Percentiles rank a stretch among this genome's conserved stretches.
Evolutionary conservation across 2,113 vertebrate genomes (phyloP).

Genomic region (Arizona elegans): DNA sequence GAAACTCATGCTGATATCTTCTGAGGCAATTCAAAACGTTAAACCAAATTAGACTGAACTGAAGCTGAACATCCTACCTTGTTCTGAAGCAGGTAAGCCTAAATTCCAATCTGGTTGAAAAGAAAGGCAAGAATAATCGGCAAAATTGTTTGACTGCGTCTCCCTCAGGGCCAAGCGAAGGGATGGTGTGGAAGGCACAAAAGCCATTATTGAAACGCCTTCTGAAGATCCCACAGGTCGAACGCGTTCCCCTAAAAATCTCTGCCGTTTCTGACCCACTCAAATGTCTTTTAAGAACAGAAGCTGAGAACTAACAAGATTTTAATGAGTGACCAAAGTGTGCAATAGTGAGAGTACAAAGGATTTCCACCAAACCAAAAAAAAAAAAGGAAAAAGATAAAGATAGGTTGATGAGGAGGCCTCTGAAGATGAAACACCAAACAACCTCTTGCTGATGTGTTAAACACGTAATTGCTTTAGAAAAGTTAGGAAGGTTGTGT

Average conservation of each 20-base stretch:
- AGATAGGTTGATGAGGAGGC: not conserved
- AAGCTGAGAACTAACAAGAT: not conserved
- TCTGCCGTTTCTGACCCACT: fast-evolving
- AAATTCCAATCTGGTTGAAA: not conserved
- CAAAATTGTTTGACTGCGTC: not conserved
- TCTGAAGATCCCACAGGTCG: not conserved
- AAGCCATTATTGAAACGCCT: not conserved
- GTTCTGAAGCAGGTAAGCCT: not conserved
- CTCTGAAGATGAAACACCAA: not conserved
- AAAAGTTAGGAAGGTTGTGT: not conserved
- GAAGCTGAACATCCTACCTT: not conserved
- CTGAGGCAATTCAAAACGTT: not conserved
- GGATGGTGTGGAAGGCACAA: not conserved
- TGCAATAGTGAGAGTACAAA: not conserved
- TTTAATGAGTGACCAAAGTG: not conserved
- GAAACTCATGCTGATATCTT: not conserved
- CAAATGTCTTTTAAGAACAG: not conserved
- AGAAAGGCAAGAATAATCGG: not conserved
- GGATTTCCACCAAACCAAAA: not conserved
- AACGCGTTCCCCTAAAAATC: not conserved
- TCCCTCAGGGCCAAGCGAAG: not conserved
- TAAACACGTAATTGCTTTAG: not conserved
- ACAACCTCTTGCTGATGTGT: not conserved
- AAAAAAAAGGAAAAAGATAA: not conserved
- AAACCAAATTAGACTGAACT: not conserved